Base-by-base conservation (phyloP, 2,797 vertebrate genomes). In the Crenuchus spilurus region DNA sequence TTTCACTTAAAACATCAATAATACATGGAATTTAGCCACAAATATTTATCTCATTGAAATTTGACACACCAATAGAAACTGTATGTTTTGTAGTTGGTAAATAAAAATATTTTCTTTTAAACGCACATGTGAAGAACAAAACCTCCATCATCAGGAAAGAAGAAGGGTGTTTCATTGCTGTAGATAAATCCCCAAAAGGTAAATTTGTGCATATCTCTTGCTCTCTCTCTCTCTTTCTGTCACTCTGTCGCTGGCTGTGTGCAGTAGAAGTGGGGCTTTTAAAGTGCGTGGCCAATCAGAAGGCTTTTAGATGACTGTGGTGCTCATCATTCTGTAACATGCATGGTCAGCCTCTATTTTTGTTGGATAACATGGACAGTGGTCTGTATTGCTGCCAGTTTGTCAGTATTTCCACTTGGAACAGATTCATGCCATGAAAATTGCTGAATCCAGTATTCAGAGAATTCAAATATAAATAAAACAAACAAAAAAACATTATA, bases 211-310 rank as follows among this genome's bases (percentile, higher is more conserved):
- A 89, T 91, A 86, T 49, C 33, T 70, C 72, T 78, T 78, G 67
- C 65, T 79, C 42, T 28, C 28, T 65, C 66, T 65, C 81, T 70
- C 64, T 76, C 20, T 74, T 51, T 70, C 64, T 60, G 10, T 26
- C 42, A 31, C 52, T 72, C 61, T 78, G 31, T 42, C 37, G 62
- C 54, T 66, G 71, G 68, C 79, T 66, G 79, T 80, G 13, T 80
- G 79, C 85, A 78, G 84, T 84, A 84, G 85, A 85, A 85, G 87
- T 80, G 82, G 88, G 88, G 85, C 90, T 85, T 88, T 84, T 93
- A 93, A 93, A 92, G 91, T 92, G 92, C 91, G 83, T 90, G 46
- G 85, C 88, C 89, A 88, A 89, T 84, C 85, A 84, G 74, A 88
- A 90, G 90, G 90, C 87, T 90, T 16, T 35, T 63, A 84, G 77